Percentiles rank a stretch among this genome's conserved stretches.
These are phyloP conservation scores for Pemphigus obesinymphae DNA, from an alignment of 1,140 invertebrate species.

Conservation along the genomic window DNA sequence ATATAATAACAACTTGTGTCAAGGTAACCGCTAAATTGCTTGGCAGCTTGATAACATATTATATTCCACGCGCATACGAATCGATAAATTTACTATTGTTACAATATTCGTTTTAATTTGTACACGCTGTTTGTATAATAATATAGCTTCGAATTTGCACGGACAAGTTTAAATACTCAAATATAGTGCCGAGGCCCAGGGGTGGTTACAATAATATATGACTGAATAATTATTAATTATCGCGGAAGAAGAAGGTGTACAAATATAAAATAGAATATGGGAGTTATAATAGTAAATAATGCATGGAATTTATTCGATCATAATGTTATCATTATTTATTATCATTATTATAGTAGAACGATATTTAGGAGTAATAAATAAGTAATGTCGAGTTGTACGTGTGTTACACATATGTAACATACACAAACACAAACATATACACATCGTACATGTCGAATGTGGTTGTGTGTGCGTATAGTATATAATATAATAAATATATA, in stretches of 20 bases:
- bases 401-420: background rate
- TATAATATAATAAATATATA: too few relatives aligned
- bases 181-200: background rate
- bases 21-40: constrained; percentile 8
- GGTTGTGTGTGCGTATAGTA: background rate
- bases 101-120: background rate
- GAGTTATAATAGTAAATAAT: background rate
- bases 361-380: background rate
- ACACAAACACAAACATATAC: background rate
- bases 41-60: constrained; percentile 11
- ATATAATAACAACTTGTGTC: background rate
- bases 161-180: background rate
- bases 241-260: background rate
- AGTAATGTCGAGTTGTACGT: background rate
- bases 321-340: background rate
- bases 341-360: background rate
- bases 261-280: background rate
- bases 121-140: background rate
- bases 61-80: too few relatives aligned
- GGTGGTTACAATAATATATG: background rate
- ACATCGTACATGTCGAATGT: background rate
- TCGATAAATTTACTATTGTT: background rate
- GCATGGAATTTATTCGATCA: background rate
- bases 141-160: constrained; percentile 11
- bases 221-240: background rate